Conservation (phyloP, 2,113 vertebrate genomes). For the Neotragus moschatus region DNA sequence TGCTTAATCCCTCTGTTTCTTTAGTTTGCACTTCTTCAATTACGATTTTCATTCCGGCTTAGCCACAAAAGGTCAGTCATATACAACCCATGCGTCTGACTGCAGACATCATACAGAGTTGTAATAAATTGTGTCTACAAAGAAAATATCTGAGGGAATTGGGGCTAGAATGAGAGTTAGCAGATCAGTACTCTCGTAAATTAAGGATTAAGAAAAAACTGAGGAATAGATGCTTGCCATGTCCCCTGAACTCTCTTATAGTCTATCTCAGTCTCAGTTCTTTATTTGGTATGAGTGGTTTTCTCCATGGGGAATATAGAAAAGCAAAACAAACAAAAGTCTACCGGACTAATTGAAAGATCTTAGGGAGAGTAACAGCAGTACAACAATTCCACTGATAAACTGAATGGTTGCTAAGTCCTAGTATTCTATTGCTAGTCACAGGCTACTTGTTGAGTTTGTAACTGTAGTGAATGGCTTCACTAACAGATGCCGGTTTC, state of each 20-base stretch:
- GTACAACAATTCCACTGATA: background rate
- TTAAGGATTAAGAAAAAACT: background rate
- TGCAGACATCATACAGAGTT: background rate
- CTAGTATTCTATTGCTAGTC: background rate
- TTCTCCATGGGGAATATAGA: background rate
- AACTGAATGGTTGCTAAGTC: background rate
- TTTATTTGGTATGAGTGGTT: background rate
- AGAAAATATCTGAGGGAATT: background rate
- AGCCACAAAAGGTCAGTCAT: conserved; percentile 2
- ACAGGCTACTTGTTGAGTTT: background rate
- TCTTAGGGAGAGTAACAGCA: background rate
- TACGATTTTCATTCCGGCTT: background rate
- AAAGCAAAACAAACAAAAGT: background rate
- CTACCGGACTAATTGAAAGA: background rate
- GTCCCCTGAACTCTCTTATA: background rate
- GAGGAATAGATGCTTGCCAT: background rate
- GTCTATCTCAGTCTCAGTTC: background rate
- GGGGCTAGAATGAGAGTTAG: background rate
- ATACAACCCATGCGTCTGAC: background rate
- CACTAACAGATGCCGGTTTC: background rate
- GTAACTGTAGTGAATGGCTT: conserved; percentile 29
- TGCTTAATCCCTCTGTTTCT: conserved; percentile 63
- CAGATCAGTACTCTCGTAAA: background rate
- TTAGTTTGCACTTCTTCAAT: conserved; percentile 64
- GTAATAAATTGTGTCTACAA: background rate